These are phyloP conservation scores for Cacatua alba DNA, from an alignment of 2,113 vertebrate genomes.

Conservation along the genomic window DNA sequence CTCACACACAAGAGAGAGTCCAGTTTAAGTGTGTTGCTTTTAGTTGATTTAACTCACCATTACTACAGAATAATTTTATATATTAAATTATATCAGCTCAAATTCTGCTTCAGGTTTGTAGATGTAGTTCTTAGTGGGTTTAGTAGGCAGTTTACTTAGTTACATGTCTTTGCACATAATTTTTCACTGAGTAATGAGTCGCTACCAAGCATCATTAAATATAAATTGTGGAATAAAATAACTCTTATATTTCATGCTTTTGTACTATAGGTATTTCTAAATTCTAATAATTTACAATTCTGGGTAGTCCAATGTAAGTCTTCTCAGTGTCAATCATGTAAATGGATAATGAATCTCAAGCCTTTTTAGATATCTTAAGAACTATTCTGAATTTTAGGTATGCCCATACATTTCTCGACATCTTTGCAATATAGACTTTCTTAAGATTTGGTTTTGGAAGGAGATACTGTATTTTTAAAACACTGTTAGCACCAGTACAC, in stretches of 20 bases:
- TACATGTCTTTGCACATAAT: not conserved
- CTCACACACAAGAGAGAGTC: not conserved
- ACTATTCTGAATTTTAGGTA: not conserved
- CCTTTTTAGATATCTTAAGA: not conserved
- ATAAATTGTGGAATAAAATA: not conserved
- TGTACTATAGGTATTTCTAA: not conserved
- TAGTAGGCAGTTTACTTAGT: not conserved
- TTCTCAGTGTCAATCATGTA: not conserved
- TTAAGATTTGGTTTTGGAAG: not conserved
- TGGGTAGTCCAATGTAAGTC: not conserved
- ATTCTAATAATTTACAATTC: not conserved
- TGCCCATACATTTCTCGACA: not conserved
- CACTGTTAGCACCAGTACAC: not conserved
- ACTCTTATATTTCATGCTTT: not conserved
- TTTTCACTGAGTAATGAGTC: not conserved
- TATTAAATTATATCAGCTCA: not conserved
- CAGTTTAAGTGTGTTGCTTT: not conserved
- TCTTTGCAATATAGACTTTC: not conserved
- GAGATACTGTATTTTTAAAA: not conserved
- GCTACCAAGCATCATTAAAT: not conserved
- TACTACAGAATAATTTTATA: not conserved
- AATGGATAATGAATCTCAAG: not conserved
- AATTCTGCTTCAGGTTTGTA: not conserved
- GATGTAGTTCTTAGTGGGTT: not conserved
- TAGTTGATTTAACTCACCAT: not conserved